Evolutionary conservation across 2,888 invertebrate genomes (phyloP).

Genomic region (Schizotus pectinicornis): DNA sequence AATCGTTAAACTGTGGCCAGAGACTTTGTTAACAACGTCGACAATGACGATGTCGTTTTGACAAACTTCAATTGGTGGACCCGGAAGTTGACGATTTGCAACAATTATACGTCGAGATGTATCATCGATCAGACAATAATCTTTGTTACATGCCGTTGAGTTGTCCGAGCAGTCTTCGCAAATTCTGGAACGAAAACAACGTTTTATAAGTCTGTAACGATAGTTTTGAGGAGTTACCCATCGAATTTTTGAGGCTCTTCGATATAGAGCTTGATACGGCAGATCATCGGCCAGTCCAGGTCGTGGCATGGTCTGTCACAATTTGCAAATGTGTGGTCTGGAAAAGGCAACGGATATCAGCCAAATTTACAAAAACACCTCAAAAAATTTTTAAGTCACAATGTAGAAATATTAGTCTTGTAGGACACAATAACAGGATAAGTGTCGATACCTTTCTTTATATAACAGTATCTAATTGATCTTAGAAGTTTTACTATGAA

Average conservation of each 20-base stretch:
- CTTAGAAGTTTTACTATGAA: too few relatives aligned
- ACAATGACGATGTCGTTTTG: slow-evolving; percentile 76
- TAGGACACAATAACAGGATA: too few relatives aligned
- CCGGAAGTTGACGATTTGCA: slow-evolving; percentile 72
- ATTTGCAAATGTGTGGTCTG: slow-evolving; percentile 75
- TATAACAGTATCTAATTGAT: too few relatives aligned
- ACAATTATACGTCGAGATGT: slow-evolving; percentile 68
- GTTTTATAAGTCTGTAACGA: too few relatives aligned
- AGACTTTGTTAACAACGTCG: slow-evolving; percentile 73
- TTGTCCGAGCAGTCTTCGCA: slow-evolving; percentile 68
- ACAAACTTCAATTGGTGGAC: slow-evolving; percentile 69
- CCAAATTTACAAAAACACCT: too few relatives aligned
- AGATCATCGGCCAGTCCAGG: slow-evolving; percentile 80
- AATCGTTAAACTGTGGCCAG: slow-evolving; percentile 70
- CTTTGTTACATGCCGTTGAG: background rate
- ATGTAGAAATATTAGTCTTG: too few relatives aligned
- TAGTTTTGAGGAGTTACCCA: slow-evolving; percentile 62
- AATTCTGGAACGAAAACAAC: slow-evolving; percentile 56
- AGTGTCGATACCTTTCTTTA: too few relatives aligned
- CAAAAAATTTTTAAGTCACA: too few relatives aligned
- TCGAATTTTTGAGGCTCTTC: slow-evolving; percentile 75
- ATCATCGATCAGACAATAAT: slow-evolving; percentile 61
- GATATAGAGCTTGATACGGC: slow-evolving; percentile 75
- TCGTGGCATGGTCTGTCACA: slow-evolving; percentile 81
- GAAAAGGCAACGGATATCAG: slow-evolving; percentile 52